Evolutionary conservation across 2,888 invertebrate genomes (phyloP).

Genomic region (Drymonia ruficornis): DNA sequence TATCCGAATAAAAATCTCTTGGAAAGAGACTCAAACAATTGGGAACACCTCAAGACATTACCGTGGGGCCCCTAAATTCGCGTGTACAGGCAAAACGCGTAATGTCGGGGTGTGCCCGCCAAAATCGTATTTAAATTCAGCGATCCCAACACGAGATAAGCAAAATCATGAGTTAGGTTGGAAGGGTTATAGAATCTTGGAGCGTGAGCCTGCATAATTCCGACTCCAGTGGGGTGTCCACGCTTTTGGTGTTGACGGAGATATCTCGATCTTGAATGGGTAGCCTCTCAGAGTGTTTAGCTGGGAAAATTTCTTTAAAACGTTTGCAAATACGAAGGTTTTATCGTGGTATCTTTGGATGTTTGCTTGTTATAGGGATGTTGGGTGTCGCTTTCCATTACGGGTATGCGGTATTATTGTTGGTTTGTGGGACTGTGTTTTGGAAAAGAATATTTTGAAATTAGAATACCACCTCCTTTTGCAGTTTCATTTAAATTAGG

Average conservation of each 20-base stretch:
- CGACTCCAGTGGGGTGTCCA: constrained; percentile 62
- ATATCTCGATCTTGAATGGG: constrained; percentile 52
- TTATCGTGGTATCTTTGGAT: constrained; percentile 36
- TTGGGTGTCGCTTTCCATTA: constrained; percentile 9
- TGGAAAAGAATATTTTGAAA: background rate
- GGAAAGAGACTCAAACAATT: constrained; percentile 55
- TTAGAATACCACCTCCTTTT: no score
- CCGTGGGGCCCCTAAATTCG: constrained; percentile 60
- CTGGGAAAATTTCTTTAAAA: constrained; percentile 40
- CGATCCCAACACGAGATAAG: constrained; percentile 78
- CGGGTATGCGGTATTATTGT: background rate
- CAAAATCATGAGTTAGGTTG: constrained; percentile 80
- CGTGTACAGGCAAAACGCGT: constrained; percentile 65
- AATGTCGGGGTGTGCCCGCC: constrained; percentile 62
- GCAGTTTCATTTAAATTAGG: no score
- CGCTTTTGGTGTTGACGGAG: constrained; percentile 45
- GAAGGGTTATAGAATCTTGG: constrained; percentile 78
- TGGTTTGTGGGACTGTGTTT: background rate
- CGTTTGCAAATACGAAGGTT: constrained; percentile 37
- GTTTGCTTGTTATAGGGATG: constrained; percentile 25
- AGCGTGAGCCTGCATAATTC: constrained; percentile 82
- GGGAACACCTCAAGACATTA: constrained; percentile 57
- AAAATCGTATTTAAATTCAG: constrained; percentile 81
- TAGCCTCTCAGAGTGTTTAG: constrained; percentile 41
- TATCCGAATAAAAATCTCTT: constrained; percentile 40